Conservation (phyloP, 2,797 vertebrate genomes). For the Tapirus indicus region DNA sequence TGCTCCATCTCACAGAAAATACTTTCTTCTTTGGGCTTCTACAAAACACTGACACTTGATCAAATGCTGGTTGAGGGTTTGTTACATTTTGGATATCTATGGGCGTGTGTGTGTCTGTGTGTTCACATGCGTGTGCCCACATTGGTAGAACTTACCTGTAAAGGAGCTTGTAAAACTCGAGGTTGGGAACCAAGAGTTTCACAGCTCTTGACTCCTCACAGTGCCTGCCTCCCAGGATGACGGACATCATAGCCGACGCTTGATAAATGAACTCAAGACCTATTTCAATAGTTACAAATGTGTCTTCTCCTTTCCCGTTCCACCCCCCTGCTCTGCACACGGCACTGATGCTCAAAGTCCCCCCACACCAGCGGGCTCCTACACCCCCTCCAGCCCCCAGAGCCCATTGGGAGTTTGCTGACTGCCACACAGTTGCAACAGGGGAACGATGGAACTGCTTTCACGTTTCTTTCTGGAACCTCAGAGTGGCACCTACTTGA, state of each 20-base stretch:
- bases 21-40: neutral
- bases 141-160: too few relatives aligned
- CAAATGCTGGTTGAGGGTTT: neutral
- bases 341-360: rapidly evolving
- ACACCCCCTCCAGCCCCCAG: rapidly evolving
- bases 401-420: neutral
- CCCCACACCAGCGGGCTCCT: too few relatives aligned
- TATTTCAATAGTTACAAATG: rapidly evolving
- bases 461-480: neutral
- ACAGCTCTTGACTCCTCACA: neutral
- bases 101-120: rapidly evolving
- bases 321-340: rapidly evolving
- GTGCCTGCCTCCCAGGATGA: rapidly evolving
- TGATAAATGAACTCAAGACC: neutral
- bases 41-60: rapidly evolving
- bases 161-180: neutral
- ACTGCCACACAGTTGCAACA: neutral
- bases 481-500: neutral
- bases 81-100: rapidly evolving
- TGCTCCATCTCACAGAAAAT: neutral
- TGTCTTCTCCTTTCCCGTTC: neutral
- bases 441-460: rapidly evolving
- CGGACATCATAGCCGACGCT: neutral
- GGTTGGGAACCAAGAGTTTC: too few relatives aligned
- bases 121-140: rapidly evolving